phyloP scores from a whole-genome alignment of 2,888 invertebrate species.

The Stenotaenia linearis region DNA sequence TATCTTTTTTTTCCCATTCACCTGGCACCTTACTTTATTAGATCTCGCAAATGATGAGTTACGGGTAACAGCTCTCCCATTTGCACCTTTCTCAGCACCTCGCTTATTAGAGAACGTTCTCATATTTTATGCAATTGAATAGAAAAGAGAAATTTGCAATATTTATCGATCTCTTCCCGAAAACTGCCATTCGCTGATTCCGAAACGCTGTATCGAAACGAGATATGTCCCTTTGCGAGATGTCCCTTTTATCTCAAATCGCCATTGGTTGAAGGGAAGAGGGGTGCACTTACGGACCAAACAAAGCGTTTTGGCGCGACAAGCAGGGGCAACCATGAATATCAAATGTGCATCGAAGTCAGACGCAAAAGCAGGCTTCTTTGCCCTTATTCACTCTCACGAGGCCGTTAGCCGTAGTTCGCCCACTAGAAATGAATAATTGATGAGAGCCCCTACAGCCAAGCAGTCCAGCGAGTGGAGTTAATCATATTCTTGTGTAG shows the following conservation, averaged over 20 bases:
- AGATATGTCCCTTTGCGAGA: neutral
- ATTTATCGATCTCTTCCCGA: neutral
- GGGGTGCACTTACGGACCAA: neutral
- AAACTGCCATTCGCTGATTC: neutral
- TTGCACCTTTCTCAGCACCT: too few species aligned
- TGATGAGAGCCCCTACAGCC: slow-evolving; percentile 17
- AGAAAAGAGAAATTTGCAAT: neutral
- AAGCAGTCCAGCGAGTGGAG: neutral
- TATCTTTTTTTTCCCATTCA: neutral
- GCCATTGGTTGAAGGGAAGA: neutral
- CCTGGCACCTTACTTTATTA: slow-evolving; percentile 5
- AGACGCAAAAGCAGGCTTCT: neutral
- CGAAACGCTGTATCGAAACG: neutral
- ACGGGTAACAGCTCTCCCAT: neutral
- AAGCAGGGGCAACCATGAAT: slow-evolving; percentile 3
- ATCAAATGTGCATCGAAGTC: slow-evolving; percentile 1
- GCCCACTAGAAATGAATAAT: slow-evolving; percentile 10
- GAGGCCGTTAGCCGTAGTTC: neutral
- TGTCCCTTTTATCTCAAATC: neutral
- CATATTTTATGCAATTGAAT: neutral
- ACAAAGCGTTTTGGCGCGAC: slow-evolving; percentile 5
- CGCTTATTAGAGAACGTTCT: neutral
- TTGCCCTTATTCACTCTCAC: neutral
- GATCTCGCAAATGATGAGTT: neutral
- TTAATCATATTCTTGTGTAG: neutral